These are phyloP conservation scores for Pogonocichla stellata DNA, from an alignment of 2,113 vertebrate genomes.

Conservation along the genomic window DNA sequence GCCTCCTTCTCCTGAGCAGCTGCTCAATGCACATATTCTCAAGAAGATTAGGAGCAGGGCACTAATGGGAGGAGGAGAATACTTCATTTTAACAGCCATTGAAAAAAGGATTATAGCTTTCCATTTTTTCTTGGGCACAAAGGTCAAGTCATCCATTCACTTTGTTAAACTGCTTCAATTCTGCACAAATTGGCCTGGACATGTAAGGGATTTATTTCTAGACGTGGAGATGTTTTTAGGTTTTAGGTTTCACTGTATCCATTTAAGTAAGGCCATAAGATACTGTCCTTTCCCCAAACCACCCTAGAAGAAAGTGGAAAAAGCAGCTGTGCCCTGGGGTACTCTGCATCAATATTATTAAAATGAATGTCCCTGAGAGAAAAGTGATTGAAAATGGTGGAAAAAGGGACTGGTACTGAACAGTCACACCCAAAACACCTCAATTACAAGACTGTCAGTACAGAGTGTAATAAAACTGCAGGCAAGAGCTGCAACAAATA, in stretches of 20 bases:
- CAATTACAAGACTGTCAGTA: not conserved
- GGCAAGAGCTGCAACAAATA: not conserved
- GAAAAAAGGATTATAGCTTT: slow-evolving; percentile 28
- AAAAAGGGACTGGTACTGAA: not conserved
- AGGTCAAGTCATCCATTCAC: not conserved
- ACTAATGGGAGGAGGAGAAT: slow-evolving; percentile 23
- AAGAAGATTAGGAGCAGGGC: not conserved
- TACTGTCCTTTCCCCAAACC: not conserved
- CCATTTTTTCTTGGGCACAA: not conserved
- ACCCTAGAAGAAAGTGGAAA: not conserved
- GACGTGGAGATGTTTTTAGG: not conserved
- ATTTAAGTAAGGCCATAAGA: not conserved
- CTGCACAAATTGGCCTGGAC: not conserved
- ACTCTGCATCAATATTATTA: not conserved
- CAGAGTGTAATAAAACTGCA: not conserved
- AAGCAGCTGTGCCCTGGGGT: not conserved
- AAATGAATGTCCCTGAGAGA: not conserved
- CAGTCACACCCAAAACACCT: not conserved
- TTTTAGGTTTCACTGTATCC: not conserved
- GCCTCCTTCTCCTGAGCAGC: not conserved
- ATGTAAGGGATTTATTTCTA: not conserved
- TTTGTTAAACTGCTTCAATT: slow-evolving; percentile 28
- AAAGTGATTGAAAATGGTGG: not conserved
- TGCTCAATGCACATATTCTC: not conserved
- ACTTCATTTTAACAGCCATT: slow-evolving; percentile 8